Base-by-base conservation (phyloP, 23 tunicate genomes). In the Aplidium turbinatum region DNA sequence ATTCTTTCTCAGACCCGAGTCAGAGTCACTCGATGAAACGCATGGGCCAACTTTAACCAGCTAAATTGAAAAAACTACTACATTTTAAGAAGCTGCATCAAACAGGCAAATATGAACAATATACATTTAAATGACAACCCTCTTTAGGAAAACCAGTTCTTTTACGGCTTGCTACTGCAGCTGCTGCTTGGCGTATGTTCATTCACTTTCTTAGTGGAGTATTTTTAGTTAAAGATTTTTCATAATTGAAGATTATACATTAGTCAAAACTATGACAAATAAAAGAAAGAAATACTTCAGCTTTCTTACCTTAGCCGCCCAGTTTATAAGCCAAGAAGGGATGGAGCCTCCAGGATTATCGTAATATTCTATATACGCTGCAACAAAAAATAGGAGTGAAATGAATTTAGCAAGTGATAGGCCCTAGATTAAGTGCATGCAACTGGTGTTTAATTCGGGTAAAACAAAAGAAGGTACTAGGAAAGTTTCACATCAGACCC, bases 311-410 rank as follows among this genome's bases (percentile, higher is more conserved):
- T 91, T 91, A 22, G 97, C 97, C 25, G 97, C 97, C 97, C 97
- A 91, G 81, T 91, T 91, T 25, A 91, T 84, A 58, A 91, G 73
- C 91, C 91, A 91, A 20, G 85, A 85, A 45, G 97, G 97, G 22
- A 91, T 53, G 2, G 81, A 78, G 0, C 97, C 97, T 74, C 68
- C 84, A 0, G 97, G 97, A 40, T 91, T 69, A 58, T 91, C 97
- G 73, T 78, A 91, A 32, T 91, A 91, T 38, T 91, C 81, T 31
- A 91, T 91, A 40, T 80, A 91, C 1, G 89, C 97, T 91, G 74
- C 30, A 78, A 62, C 33, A 35, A 78, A 35, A 68, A 18, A 0
- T 30, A 16, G 20, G n/a, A 63, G 30, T 24, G 20, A 26, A 25
- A 31, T 11, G 5, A 26, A 18, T 26, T 42, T 9, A 42, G 16